These are phyloP conservation scores for Heliconius cydno DNA, from an alignment of 2,888 invertebrate species.

Conservation along the genomic window DNA sequence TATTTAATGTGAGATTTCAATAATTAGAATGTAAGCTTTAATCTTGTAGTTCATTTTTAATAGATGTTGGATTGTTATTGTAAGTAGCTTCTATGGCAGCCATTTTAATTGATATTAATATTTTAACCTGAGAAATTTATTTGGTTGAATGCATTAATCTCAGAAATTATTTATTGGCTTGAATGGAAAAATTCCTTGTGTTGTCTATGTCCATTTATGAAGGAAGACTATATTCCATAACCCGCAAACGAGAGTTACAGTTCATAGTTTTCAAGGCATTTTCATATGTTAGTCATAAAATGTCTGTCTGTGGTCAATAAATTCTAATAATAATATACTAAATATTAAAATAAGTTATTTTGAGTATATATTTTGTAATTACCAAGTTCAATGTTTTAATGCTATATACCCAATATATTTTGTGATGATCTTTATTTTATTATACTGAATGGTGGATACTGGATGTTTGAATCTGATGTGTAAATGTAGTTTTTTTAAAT, in stretches of 20 bases:
- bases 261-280: neutral
- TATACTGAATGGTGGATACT: neutral
- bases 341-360: neutral
- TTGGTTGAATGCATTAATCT: neutral
- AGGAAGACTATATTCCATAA: too few relatives aligned
- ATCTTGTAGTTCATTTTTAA: constrained; percentile 5
- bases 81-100: neutral
- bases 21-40: constrained; percentile 23
- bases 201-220: neutral
- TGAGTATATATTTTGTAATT: constrained; percentile 6
- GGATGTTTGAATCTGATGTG: constrained; percentile 18
- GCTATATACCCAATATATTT: constrained; percentile 6
- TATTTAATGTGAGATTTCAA: constrained; percentile 19
- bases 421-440: constrained; percentile 18
- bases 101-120: neutral
- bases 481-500: neutral
- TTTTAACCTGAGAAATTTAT: too few relatives aligned
- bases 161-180: neutral
- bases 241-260: too few relatives aligned
- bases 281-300: neutral
- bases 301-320: too few relatives aligned
- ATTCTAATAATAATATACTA: neutral
- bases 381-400: neutral
- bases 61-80: neutral
- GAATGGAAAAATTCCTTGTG: neutral